Conservation (phyloP, 2,888 invertebrate species). For the Parnassius mnemosyne region DNA sequence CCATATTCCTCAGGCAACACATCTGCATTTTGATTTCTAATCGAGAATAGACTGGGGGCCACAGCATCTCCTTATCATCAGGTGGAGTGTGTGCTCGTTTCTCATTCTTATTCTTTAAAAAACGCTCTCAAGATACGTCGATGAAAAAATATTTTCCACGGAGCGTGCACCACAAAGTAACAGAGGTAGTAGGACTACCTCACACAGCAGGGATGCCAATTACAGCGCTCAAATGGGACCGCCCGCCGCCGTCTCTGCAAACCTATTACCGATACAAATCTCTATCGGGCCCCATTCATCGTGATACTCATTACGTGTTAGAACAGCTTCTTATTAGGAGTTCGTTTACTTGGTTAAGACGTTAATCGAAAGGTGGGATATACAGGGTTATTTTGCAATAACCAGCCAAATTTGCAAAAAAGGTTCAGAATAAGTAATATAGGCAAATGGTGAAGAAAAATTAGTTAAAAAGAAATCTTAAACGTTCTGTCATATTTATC, state of each 20-base stretch:
- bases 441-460: too few relatives aligned
- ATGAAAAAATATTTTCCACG: constrained; percentile 7
- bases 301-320: constrained; percentile 27
- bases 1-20: too few relatives aligned
- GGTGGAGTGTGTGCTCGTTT: too few relatives aligned
- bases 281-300: constrained; percentile 29
- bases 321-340: constrained; percentile 23
- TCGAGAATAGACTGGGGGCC: too few relatives aligned
- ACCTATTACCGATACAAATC: constrained; percentile 39
- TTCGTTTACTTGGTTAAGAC: constrained; percentile 14
- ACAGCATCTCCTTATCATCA: too few relatives aligned
- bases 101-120: too few relatives aligned
- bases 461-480: too few relatives aligned
- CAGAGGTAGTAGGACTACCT: constrained; percentile 22
- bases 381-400: not conserved
- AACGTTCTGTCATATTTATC: too few relatives aligned
- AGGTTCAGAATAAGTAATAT: too few relatives aligned
- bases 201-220: constrained; percentile 42
- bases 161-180: constrained; percentile 13
- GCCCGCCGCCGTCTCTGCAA: constrained; percentile 34
- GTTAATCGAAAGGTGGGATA: constrained; percentile 6
- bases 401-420: too few relatives aligned
- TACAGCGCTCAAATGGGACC: constrained; percentile 36
- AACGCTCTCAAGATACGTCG: not conserved
- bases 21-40: too few relatives aligned